Evolutionary conservation across 2,797 vertebrate species (phyloP), one percentile per base, ranked within the genome.

Genomic region (Pipistrellus kuhlii): DNA sequence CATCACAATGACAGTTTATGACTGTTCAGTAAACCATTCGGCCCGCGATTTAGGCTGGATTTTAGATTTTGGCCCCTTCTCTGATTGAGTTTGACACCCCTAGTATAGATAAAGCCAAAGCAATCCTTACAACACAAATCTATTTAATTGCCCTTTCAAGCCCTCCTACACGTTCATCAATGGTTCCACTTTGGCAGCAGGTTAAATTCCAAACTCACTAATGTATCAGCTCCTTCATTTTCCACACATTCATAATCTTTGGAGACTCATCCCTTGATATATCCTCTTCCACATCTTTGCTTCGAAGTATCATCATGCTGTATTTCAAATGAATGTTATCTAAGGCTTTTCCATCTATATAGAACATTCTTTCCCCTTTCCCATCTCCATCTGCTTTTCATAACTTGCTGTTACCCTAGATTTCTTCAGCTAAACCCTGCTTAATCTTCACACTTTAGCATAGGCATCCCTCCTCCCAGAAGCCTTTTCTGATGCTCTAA

Each of bases 81-180:
- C n/a, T n/a, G n/a, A n/a, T n/a, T n/a, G n/a, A n/a, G n/a, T n/a
- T n/a, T n/a, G n/a, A n/a, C n/a, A n/a, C n/a, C n/a, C n/a, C n/a
- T 55, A 55, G 53, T 23, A 21, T 23, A 55, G 8, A 23, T 15
- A 73, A 94, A 76, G 48, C 15, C 69, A 46, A 38, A 86, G 17
- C 27, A 32, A 81, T 35, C 18, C 35, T 44, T 53, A 64, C 3
- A 15, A 66, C 20, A 59, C 38, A 53, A 38, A 2, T 1, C 25
- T 32, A 2, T 18, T n/a, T 41, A 59, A 25, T 2, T 51, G 10
- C 3, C 6, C 20, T 46, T 13, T 8, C 17, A 9, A 44, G 0
- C 8, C 25, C 55, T 32, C 14, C 17, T 4, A 6, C 1, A 10
- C 27, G 15, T 30, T 18, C 27, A 51, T 8, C 25, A 66, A 18